Evolutionary conservation across 2,888 invertebrate genomes (phyloP), one percentile per base, ranked within the genome.

Genomic region (Uropetala carovei): DNA sequence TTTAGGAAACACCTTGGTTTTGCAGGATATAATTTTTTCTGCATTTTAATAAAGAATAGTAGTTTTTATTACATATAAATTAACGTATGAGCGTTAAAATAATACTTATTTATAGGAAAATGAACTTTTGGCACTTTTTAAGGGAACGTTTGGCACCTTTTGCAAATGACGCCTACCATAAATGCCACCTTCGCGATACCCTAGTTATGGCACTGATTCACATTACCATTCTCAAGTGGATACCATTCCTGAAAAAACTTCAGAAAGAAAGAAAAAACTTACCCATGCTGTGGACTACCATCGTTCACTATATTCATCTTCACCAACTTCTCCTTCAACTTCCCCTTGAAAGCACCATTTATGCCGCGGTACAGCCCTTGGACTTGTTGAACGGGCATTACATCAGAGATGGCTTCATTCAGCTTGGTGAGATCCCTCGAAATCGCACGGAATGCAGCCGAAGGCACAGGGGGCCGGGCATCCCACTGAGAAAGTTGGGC

Each of bases 251-350:
- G 18, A n/a, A n/a, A n/a, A 8, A 68, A 68, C 0, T 68, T 64
- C 7, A 64, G 60, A n/a, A 68, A 68, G 43, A 68, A 64, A n/a
- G n/a, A 68, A 9, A n/a, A 68, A 68, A 93, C 93, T 93, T 94
- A 96, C 96, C 99, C 99, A 95, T 99, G 99, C 94, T 99, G 98
- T 2, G 99, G 99, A 89, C 99, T 99, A n/a, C 99, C 99, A 95
- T 99, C 98, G 94, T 98, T 99, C 92, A 97, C 97, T 93, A 99
- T 98, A 94, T 98, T 98, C 96, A 99, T 97, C 95, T 97, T 97
- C 5, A 96, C 94, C 93, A 99, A 95, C 94, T 98, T 98, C 94
- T 98, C 97, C 95, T 98, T 96, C 93, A 99, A 95, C 94, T 98
- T 97, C 93, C 97, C 97, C 95, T 98, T 98, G 94, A 99, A 99